Conservation (phyloP, 92 coral and sea anemone species). For the Parazoanthus darwini region DNA sequence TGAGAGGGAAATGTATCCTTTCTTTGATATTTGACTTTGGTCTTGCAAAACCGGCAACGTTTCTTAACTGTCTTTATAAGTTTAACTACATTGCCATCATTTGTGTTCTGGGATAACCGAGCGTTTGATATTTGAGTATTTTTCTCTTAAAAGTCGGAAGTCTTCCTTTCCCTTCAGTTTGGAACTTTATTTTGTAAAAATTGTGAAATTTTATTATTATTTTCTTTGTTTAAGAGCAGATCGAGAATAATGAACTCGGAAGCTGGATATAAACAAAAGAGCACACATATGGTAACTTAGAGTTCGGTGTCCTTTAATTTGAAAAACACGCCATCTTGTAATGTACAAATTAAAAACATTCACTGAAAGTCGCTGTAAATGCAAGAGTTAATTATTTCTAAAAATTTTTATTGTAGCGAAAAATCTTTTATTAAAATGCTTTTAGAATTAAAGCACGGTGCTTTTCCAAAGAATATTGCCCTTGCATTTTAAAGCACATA, state of each 20-base stretch:
- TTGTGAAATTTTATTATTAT: not conserved
- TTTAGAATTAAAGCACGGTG: not conserved
- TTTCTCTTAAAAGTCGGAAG: not conserved
- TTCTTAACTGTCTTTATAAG: not conserved
- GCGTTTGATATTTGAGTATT: not conserved
- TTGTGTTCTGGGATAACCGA: no score
- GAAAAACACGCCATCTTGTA: not conserved
- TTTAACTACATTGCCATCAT: not conserved
- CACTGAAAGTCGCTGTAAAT: not conserved
- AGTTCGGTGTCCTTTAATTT: no score
- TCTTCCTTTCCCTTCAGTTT: no score
- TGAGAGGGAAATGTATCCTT: no score
- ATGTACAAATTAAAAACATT: no score
- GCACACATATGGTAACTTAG: not conserved
- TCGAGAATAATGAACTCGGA: not conserved
- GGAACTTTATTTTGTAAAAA: not conserved
- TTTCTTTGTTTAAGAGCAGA: not conserved
- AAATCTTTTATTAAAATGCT: not conserved
- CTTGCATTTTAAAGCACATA: no score
- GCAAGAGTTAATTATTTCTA: not conserved
- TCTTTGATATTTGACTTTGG: not conserved
- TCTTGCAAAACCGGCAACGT: no score
- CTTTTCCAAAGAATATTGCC: not conserved
- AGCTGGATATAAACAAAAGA: not conserved
- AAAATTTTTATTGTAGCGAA: not conserved